Percentiles rank a stretch among this genome's conserved stretches.
Evolutionary conservation across 2,888 invertebrate genomes (phyloP).

Genomic region (Rotaria macrura): DNA sequence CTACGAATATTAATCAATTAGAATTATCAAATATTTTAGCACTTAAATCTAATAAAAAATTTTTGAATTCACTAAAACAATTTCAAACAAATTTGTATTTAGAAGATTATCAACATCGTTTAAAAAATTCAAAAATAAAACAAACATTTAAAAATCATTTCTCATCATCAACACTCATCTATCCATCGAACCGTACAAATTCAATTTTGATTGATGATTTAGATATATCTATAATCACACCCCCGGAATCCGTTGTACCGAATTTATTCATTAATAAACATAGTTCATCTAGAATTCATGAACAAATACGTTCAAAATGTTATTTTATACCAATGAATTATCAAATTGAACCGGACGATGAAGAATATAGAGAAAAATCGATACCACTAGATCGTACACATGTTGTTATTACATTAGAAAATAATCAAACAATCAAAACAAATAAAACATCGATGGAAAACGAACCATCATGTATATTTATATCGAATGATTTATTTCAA

Average conservation of each 20-base stretch:
- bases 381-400: background rate
- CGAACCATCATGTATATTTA: background rate
- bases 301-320: conserved; percentile 11
- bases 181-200: background rate
- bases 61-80: background rate
- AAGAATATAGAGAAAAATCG: conserved; percentile 1
- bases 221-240: background rate
- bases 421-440: background rate
- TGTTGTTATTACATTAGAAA: background rate
- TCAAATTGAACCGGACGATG: background rate
- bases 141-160: background rate
- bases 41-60: background rate
- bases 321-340: background rate
- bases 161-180: background rate
- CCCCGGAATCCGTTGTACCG: background rate
- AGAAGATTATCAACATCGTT: background rate
- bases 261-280: background rate
- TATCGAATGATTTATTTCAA: background rate
- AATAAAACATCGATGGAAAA: background rate
- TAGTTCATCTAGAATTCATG: background rate
- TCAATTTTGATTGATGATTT: background rate
- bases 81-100: background rate
- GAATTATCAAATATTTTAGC: background rate
- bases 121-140: background rate
- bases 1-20: background rate